phyloP scores from a whole-genome alignment of 1,140 invertebrate species.

The Psilanteris sp. region DNA sequence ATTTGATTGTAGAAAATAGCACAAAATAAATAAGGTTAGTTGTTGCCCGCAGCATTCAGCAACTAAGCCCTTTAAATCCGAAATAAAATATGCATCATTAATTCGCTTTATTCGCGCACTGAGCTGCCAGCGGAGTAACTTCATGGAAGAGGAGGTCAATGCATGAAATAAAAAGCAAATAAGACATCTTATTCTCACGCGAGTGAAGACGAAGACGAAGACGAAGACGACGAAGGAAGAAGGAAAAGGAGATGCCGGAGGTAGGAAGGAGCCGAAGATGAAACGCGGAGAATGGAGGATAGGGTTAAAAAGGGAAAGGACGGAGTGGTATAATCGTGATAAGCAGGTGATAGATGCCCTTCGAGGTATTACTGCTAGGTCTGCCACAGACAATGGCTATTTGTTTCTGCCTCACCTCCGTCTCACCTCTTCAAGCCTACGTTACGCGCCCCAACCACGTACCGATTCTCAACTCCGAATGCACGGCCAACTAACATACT shows the following conservation, averaged over 20 bases:
- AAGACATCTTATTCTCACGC: conserved; percentile 68
- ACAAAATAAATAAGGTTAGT: conserved; percentile 45
- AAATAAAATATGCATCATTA: conserved; percentile 68
- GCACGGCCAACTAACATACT: conserved; percentile 40
- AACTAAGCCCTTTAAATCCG: conserved; percentile 60
- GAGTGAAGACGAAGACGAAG: conserved; percentile 38
- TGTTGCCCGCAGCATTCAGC: conserved; percentile 43
- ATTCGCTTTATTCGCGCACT: conserved; percentile 66
- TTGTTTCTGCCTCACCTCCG: conserved; percentile 76
- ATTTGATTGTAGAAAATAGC: conserved; percentile 46
- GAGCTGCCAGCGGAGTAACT: conserved; percentile 56
- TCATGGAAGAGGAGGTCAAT: conserved; percentile 67
- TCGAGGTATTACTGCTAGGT: conserved; percentile 73
- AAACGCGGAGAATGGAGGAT: conserved; percentile 40
- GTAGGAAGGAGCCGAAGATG: conserved; percentile 18
- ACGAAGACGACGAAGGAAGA: conserved; percentile 4
- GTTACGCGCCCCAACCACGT: conserved; percentile 48
- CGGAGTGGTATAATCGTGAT: conserved; percentile 80
- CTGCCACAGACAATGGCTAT: conserved; percentile 78
- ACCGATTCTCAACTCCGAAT: conserved; percentile 40
- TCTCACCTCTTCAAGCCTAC: conserved; percentile 56
- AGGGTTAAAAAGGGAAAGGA: conserved; percentile 67
- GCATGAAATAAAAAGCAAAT: conserved; percentile 63
- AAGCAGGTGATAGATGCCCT: conserved; percentile 81
- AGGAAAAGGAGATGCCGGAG: conserved; percentile 2